These are phyloP conservation scores for Crossaster papposus DNA, from an alignment of 53 echinoderm and acorn worm genomes.

Conservation along the genomic window DNA sequence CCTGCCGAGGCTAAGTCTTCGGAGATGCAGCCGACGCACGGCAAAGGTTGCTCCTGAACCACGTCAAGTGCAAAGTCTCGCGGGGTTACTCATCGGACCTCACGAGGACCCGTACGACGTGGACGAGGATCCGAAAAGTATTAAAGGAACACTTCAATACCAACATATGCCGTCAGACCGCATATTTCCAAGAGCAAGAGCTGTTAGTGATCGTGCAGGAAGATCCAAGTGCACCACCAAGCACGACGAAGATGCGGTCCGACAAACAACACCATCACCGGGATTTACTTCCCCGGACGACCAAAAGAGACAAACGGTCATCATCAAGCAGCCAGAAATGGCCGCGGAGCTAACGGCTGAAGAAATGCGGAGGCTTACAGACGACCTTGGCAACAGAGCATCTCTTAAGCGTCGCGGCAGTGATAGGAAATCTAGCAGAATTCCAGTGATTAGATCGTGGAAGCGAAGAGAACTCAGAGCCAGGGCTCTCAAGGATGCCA, in stretches of 20 bases:
- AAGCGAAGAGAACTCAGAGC: not conserved
- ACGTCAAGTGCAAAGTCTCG: not conserved
- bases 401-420: not conserved
- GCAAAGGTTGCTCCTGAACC: conserved; percentile 20
- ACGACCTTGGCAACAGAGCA: not conserved
- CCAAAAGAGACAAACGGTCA: not conserved
- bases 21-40: not conserved
- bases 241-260: too few relatives aligned
- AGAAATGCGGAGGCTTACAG: too few relatives aligned
- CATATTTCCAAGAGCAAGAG: not conserved
- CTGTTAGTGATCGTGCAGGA: not conserved
- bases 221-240: not conserved
- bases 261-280: too few relatives aligned
- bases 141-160: not conserved
- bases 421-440: not conserved
- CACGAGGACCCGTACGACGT: not conserved
- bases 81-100: not conserved
- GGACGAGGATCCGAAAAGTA: not conserved
- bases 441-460: not conserved
- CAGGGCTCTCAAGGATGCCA: not conserved
- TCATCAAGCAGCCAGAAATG: too few relatives aligned
- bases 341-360: too few relatives aligned
- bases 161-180: not conserved
- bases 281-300: too few relatives aligned
- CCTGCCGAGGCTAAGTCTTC: not conserved